A percentile compares a stretch with the other conserved stretches of the same genome.
Conservation (phyloP, 2,797 vertebrate genomes). For the Sardinella longiceps region DNA sequence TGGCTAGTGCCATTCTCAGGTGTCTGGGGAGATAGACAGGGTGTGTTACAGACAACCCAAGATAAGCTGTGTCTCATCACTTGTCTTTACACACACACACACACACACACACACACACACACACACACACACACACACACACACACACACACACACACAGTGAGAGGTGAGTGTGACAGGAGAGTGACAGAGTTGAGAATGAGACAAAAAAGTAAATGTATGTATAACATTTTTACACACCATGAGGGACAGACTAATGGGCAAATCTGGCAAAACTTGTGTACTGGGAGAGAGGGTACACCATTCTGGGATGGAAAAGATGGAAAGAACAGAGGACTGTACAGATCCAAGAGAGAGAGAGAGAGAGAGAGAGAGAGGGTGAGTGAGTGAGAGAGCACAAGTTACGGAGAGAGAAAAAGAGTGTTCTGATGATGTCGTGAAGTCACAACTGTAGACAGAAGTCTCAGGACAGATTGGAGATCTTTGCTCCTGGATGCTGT, state of each 20-base stretch:
- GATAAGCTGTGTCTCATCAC: not conserved
- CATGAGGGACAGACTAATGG: not conserved
- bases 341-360: not conserved
- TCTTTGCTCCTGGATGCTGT: not conserved
- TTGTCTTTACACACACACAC: too few species aligned
- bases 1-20: slow-evolving; percentile 72
- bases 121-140: not conserved
- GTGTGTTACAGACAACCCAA: not conserved
- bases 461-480: not conserved
- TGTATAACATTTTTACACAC: too few species aligned
- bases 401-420: not conserved
- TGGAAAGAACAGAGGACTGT: slow-evolving; percentile 8
- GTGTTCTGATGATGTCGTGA: too few species aligned
- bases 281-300: not conserved
- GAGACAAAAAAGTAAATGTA: not conserved
- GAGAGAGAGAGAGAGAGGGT: not conserved
- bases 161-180: too few species aligned
- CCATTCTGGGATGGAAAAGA: not conserved
- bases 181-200: not conserved
- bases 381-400: not conserved
- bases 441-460: not conserved
- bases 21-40: slow-evolving; percentile 56
- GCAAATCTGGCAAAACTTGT: not conserved
- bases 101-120: not conserved
- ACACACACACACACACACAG: not conserved